Conservation (phyloP, 1,140 invertebrate species). For the Leptinotarsa undecemlineata region DNA sequence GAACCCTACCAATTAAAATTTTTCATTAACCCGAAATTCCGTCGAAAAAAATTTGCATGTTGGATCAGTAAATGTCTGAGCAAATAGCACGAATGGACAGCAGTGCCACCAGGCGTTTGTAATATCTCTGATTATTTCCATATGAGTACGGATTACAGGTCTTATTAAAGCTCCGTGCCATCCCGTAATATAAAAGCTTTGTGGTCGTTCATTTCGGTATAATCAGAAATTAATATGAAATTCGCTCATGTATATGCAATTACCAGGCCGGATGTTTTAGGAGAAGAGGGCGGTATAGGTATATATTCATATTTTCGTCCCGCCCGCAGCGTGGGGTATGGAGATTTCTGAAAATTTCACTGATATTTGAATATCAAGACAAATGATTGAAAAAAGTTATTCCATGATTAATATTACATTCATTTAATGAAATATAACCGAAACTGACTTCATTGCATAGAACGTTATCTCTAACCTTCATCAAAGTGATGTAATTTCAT, state of each 20-base stretch:
- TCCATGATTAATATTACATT: no score
- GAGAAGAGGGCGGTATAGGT: slow-evolving; percentile 33
- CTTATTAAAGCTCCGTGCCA: slow-evolving; percentile 51
- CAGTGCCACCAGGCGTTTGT: slow-evolving; percentile 42
- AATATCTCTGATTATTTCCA: slow-evolving; percentile 53
- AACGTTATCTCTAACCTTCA: no score
- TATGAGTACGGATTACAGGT: slow-evolving; percentile 54
- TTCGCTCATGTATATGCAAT: slow-evolving; percentile 55
- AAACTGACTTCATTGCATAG: no score
- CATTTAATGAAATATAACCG: no score
- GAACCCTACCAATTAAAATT: slow-evolving; percentile 33
- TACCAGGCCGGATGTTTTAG: slow-evolving; percentile 52
- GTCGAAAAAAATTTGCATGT: slow-evolving; percentile 42
- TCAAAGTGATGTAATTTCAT: no score
- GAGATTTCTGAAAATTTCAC: no score
- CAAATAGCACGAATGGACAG: slow-evolving; percentile 33
- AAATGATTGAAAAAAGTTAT: no score
- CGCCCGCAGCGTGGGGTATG: not conserved
- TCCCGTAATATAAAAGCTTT: slow-evolving; percentile 56
- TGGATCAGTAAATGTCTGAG: slow-evolving; percentile 36
- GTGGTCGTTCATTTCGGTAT: slow-evolving; percentile 54
- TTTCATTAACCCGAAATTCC: slow-evolving; percentile 32
- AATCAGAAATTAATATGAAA: slow-evolving; percentile 58
- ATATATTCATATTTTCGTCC: slow-evolving; percentile 8
- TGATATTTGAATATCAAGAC: no score